Evolutionary conservation across 2,113 vertebrate species (phyloP).

Genomic region (Mystacornis crossleyi): DNA sequence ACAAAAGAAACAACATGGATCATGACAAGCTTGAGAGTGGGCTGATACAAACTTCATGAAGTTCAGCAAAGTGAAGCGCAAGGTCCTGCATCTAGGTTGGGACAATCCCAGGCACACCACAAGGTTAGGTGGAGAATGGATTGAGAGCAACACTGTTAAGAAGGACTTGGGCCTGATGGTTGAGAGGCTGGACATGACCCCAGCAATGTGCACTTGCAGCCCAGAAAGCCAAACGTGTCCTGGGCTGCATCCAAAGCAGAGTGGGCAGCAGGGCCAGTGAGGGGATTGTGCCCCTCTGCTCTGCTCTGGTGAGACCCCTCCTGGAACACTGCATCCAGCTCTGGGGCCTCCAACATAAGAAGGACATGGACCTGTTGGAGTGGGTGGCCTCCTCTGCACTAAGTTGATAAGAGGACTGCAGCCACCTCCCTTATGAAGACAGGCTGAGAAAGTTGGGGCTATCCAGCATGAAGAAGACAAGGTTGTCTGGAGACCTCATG

Average conservation of each 20-base stretch:
- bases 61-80: neutral
- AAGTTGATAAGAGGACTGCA: neutral
- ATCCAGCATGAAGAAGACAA: neutral
- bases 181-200: neutral
- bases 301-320: neutral
- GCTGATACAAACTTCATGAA: neutral
- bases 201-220: fast-evolving
- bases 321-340: neutral
- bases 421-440: neutral
- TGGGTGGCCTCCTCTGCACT: neutral
- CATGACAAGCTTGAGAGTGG: neutral
- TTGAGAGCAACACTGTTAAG: neutral
- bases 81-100: neutral
- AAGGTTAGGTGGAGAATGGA: neutral
- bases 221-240: fast-evolving
- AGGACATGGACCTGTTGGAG: no score
- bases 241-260: neutral
- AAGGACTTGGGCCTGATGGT: neutral
- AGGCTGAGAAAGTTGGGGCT: neutral
- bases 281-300: neutral
- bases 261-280: fast-evolving
- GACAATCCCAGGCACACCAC: neutral
- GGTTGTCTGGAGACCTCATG: neutral
- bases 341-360: neutral
- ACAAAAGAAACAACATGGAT: neutral